These are phyloP conservation scores for Ellobium chinense DNA, from an alignment of 2,888 invertebrate genomes.

Conservation along the genomic window DNA sequence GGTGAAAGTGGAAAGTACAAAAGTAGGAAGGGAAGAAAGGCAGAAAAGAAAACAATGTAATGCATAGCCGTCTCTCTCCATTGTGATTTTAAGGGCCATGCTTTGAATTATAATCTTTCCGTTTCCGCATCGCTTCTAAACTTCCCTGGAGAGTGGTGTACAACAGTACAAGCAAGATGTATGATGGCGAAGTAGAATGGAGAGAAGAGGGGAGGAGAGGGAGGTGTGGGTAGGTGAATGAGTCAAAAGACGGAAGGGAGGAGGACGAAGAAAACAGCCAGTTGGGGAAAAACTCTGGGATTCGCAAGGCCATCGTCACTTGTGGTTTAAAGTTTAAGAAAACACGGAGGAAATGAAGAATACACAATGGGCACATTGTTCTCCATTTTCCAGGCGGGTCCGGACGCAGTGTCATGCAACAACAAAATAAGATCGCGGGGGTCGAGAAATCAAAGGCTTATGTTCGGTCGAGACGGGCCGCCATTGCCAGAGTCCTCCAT, in stretches of 20 bases:
- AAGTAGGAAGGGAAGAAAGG: slow-evolving; percentile 8
- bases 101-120: slow-evolving; percentile 10
- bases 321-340: slow-evolving; percentile 32
- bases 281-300: too few species aligned
- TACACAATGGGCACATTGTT: slow-evolving; percentile 19
- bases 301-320: slow-evolving; percentile 26
- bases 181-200: not conserved
- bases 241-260: too few species aligned
- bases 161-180: not conserved
- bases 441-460: not conserved
- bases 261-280: too few species aligned
- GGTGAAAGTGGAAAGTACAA: not conserved
- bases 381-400: not conserved
- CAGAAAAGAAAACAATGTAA: slow-evolving; percentile 8
- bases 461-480: not conserved
- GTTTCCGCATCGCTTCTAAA: slow-evolving; percentile 10
- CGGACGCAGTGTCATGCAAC: slow-evolving; percentile 16
- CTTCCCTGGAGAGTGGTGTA: not conserved
- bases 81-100: slow-evolving; percentile 12
- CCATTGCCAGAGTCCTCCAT: too few species aligned
- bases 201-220: not conserved
- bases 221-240: not conserved
- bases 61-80: not conserved
- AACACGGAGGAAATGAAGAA: slow-evolving; percentile 26
- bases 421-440: not conserved